Evolutionary conservation across 1,140 invertebrate genomes (phyloP), one percentile per base, ranked within the genome.

Genomic region (Macrostomum lignano): DNA sequence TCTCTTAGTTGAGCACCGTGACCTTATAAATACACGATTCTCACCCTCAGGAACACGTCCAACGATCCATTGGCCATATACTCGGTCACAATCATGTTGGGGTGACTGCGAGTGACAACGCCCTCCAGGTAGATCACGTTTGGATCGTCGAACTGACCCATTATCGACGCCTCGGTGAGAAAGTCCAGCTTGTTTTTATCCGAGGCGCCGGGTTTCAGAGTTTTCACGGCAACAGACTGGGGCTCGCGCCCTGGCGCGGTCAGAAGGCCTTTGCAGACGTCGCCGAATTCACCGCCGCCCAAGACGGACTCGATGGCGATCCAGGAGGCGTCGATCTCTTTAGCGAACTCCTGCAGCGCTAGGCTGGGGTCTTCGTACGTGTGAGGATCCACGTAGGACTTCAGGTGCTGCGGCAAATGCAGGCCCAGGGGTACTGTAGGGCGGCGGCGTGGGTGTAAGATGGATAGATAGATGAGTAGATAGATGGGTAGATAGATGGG

Each of bases 81-180:
- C 55, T 98, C 88, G 15, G 86, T 96, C 33, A 98, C 84, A 37
- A 98, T 96, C 86, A 98, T 96, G 25, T 93, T 84, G 5, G 88
- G 86, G 61, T 93, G 88, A 52, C 49, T 81, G 52, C 88, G 86
- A n/a, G 86, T 96, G 19, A 96, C 88, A 17, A 98, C 88, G 19
- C 91, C 91, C 63, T 96, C 82, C 5, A 98, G 67, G 54, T 86
- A 88, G 55, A 98, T 94, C 28, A 98, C 86, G 64, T 96, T 96
- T 2, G 81, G 78, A 56, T 98, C 84, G 56, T 94, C 81, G 61
- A 98, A 96, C 58, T 98, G 91, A 10, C 86, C 88, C 88, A 98
- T 98, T 47, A 94, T 94, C 31, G 74, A 79, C 2, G 84, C 84
- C 58, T 94, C 86, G 2, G 84, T 88, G 10, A 94, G 64, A 52